These are phyloP conservation scores for Cydia amplana DNA, from an alignment of 1,140 invertebrate genomes.

Conservation along the genomic window DNA sequence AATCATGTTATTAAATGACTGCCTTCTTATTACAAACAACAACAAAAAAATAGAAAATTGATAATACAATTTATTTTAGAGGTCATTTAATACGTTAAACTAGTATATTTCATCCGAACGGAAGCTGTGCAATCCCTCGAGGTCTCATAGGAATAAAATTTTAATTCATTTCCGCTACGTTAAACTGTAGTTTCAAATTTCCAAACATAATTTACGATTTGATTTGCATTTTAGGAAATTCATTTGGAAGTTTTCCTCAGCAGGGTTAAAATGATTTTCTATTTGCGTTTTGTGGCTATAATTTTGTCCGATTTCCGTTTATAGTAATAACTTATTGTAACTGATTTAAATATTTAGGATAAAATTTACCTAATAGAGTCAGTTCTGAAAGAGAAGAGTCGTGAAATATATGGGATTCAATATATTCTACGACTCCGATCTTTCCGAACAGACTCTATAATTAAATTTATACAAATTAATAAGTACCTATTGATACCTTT, in stretches of 20 bases:
- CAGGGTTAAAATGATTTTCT: neutral
- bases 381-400: too few species aligned
- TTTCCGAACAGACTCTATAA: too few species aligned
- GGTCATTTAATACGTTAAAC: neutral
- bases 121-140: neutral
- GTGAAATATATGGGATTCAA: too few species aligned
- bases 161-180: neutral
- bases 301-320: neutral
- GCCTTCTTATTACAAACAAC: too few species aligned
- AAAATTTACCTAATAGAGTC: too few species aligned
- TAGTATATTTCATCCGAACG: neutral
- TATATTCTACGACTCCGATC: too few species aligned
- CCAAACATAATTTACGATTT: slow-evolving; percentile 10
- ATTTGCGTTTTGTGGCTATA: neutral
- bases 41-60: too few species aligned
- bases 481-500: too few species aligned
- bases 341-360: too few species aligned
- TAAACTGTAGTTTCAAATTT: slow-evolving; percentile 12
- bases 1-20: too few species aligned
- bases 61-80: too few species aligned
- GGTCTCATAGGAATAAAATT: neutral
- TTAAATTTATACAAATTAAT: too few species aligned
- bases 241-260: neutral
- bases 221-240: slow-evolving; percentile 14
- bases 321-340: neutral